Evolutionary conservation across 2,888 invertebrate genomes (phyloP).

Genomic region (Himalopsyche tibetana): DNA sequence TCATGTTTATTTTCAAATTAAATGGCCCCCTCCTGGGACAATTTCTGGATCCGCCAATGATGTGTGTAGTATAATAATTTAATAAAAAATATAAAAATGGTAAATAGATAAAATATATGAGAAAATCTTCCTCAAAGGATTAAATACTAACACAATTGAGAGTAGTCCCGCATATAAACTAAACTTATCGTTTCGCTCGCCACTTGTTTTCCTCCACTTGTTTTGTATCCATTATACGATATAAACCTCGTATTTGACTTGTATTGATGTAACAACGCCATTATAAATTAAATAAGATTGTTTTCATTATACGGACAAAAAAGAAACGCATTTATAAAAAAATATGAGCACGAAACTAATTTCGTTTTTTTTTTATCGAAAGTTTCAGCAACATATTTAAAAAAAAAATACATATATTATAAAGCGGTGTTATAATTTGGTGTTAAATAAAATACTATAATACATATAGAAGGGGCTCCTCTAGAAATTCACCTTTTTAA

Average conservation of each 20-base stretch:
- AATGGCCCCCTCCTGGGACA: too few relatives aligned
- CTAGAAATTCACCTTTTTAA: too few relatives aligned
- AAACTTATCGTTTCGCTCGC: neutral
- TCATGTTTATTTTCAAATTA: too few relatives aligned
- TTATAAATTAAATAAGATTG: neutral
- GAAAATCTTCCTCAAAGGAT: too few relatives aligned
- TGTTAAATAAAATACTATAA: neutral
- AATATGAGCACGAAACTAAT: neutral
- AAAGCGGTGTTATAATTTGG: neutral
- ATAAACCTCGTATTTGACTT: neutral
- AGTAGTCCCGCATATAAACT: too few relatives aligned
- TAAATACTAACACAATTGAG: too few relatives aligned
- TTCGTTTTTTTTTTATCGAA: neutral
- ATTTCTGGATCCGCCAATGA: too few relatives aligned
- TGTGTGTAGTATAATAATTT: too few relatives aligned
- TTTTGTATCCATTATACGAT: neutral
- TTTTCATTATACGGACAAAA: neutral
- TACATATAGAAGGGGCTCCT: too few relatives aligned
- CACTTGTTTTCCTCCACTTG: neutral
- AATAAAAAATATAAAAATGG: too few relatives aligned
- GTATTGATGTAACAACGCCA: neutral
- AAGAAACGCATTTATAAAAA: neutral
- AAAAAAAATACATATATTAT: neutral
- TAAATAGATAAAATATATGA: too few relatives aligned
- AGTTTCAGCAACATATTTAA: neutral